Conservation (phyloP, 2,888 invertebrate genomes). For the Sphaerolaimus hirsutus region DNA sequence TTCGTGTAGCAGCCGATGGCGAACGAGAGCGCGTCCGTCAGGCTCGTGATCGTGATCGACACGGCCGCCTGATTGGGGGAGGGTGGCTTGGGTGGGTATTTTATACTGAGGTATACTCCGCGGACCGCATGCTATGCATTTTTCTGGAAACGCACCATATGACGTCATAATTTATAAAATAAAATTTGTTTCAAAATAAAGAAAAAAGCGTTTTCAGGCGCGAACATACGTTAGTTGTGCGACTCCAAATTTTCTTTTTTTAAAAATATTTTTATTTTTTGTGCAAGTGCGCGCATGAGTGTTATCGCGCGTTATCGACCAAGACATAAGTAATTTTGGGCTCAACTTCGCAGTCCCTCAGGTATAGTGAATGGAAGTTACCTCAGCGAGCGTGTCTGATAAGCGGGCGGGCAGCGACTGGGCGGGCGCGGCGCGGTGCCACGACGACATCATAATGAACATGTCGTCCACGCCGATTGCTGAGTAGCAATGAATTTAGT, state of each 20-base stretch:
- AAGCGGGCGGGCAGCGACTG: constrained; percentile 51
- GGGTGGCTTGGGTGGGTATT: too few species aligned
- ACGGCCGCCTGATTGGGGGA: constrained; percentile 49
- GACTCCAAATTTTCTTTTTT: too few species aligned
- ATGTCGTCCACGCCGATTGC: constrained; percentile 88
- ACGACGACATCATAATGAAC: constrained; percentile 83
- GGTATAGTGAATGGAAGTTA: background rate
- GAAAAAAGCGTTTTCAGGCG: too few species aligned
- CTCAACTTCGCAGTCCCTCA: background rate
- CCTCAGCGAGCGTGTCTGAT: constrained; percentile 59
- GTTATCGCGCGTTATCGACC: too few species aligned
- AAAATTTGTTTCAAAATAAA: too few species aligned
- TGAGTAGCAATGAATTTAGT: constrained; percentile 23
- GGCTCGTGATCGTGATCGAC: constrained; percentile 78
- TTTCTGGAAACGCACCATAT: too few species aligned
- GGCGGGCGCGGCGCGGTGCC: constrained; percentile 53
- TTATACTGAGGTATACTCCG: too few species aligned
- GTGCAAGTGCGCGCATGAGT: too few species aligned
- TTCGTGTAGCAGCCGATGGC: constrained; percentile 73
- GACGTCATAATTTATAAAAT: too few species aligned
- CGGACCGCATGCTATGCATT: too few species aligned
- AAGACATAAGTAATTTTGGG: background rate
- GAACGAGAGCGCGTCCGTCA: constrained; percentile 70
- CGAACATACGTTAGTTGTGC: too few species aligned
- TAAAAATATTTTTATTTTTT: too few species aligned